Percentiles rank a stretch among this genome's conserved stretches.
These are phyloP conservation scores for Papilio gigon DNA, from an alignment of 2,888 invertebrate species.

Conservation along the genomic window DNA sequence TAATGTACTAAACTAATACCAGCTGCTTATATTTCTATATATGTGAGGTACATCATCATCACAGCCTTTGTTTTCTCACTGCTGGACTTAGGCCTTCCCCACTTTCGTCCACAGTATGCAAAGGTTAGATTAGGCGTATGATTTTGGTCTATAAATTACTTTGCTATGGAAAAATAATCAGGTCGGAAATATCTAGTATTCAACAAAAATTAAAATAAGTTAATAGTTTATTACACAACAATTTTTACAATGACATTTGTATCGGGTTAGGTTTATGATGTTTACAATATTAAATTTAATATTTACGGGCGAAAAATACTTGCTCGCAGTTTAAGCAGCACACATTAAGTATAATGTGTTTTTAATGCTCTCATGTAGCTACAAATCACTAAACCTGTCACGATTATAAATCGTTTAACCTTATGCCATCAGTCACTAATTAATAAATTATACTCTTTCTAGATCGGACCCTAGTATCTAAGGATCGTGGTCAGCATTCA, in stretches of 20 bases:
- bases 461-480: too few species aligned
- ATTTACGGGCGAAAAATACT: constrained; percentile 8
- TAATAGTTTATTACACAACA: not conserved
- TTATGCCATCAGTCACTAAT: not conserved
- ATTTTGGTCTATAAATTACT: not conserved
- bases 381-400: constrained; percentile 16
- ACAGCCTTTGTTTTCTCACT: too few species aligned
- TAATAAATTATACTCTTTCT: too few species aligned
- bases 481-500: too few species aligned
- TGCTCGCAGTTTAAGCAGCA: not conserved
- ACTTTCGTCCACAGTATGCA: too few species aligned
- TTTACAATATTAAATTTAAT: not conserved
- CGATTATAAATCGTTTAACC: not conserved
- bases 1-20: too few species aligned
- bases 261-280: not conserved
- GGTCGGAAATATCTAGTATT: not conserved
- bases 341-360: constrained; percentile 24
- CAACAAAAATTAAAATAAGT: not conserved
- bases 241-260: not conserved
- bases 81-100: too few species aligned
- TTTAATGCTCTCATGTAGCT: constrained; percentile 25
- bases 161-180: too few species aligned
- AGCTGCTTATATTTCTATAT: too few species aligned
- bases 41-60: too few species aligned
- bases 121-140: too few species aligned